Evolutionary conservation across 37 sponge, comb jelly and placozoan genomes (phyloP).

Genomic region (Aphrocallistes beatrix): DNA sequence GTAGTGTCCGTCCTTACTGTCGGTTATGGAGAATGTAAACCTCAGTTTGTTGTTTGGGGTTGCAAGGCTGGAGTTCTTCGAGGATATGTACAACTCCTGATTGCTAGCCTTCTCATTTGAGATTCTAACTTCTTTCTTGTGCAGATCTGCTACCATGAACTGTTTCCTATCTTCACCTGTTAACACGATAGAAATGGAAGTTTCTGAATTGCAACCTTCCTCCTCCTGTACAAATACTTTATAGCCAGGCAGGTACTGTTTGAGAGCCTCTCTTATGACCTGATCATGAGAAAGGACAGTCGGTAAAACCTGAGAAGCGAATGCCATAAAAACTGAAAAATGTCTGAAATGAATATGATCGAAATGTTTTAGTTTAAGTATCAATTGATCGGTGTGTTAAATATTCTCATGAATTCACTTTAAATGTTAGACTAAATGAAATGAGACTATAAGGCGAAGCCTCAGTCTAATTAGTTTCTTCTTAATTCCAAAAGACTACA

Average conservation of each 20-base stretch:
- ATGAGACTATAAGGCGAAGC: no score
- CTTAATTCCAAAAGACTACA: no score
- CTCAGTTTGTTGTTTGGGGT: neutral
- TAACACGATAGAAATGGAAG: neutral
- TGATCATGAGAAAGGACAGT: neutral
- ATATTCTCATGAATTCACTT: no score
- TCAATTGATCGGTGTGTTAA: no score
- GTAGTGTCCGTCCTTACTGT: neutral
- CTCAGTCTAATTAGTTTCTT: no score
- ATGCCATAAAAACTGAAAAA: no score
- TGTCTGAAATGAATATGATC: no score
- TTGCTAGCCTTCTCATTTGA: neutral
- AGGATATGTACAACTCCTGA: neutral
- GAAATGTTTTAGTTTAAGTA: no score
- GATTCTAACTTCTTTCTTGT: neutral
- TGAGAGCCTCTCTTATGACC: neutral
- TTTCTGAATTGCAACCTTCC: neutral
- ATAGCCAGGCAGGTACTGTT: neutral
- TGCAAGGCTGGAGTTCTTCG: neutral
- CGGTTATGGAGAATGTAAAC: neutral
- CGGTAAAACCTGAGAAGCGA: no score
- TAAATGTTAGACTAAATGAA: no score
- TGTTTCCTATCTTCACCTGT: neutral
- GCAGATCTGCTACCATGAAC: neutral
- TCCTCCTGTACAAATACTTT: neutral